Base-by-base conservation (phyloP, 2,797 vertebrate genomes). In the Bradypodion ventrale region DNA sequence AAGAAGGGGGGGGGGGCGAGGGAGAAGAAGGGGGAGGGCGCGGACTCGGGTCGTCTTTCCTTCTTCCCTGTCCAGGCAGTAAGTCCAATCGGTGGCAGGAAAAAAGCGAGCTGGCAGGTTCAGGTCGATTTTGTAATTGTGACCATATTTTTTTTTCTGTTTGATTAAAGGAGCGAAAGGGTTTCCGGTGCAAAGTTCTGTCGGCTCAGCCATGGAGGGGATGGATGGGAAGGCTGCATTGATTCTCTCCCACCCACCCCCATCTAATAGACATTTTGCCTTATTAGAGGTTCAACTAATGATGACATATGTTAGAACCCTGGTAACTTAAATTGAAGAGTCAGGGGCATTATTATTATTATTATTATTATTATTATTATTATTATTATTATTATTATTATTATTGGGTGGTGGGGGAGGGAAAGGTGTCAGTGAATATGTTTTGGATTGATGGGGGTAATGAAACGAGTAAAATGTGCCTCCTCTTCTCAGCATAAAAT, bases 51-150 rank as follows among this genome's bases (percentile, higher is more conserved):
- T 5, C 68, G 40, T 40, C 72, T 68, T 46, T 5, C 42, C 83
- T 68, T 42, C 80, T 27, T 52, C 42, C 78, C 49, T 59, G 40
- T 70, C 70, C 25, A 63, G 59, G 69, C 85, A 78, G 80, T 69
- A 78, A 80, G 66, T 86, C 76, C 32, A 29, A 29, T 19, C 12
- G 10, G 5, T 52, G 2, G 37, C 13, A 32, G 29, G 52, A 21
- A 46, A n/a, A 40, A 23, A 42, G 19, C 72, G 23, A 52, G 6
- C 25, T 6, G 56, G 42, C 62, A 44, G 76, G 63, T 44, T 25
- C 12, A 62, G 62, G 2, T 60, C 37, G 27, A 25, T 69, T 23
- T 73, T 3, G n/a, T n/a, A 19, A 15, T 1, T 35, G 29, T 5
- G 60, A 27, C n/a, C 25, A 1, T n/a, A n/a, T n/a, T n/a, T n/a